Evolutionary conservation across 2,888 invertebrate genomes (phyloP), one percentile per base, ranked within the genome.

Genomic region (Caradrina clavipalpis): DNA sequence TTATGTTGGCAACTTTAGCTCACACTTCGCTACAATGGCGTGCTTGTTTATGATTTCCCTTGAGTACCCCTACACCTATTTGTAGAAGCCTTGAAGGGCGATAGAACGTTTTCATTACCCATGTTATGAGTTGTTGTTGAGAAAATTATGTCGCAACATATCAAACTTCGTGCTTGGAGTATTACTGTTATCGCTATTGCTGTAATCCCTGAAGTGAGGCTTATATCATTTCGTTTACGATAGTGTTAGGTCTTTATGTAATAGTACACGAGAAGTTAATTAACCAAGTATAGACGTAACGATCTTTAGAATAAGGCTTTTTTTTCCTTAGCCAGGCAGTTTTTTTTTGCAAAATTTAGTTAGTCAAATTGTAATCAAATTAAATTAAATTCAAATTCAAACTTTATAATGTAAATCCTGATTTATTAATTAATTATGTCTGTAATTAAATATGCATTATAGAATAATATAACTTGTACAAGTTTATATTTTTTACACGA

Each of bases 21-120:
- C 83, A 84, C 85, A 83, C 81, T 73, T 82, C 63, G 83, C 71
- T 73, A 81, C 81, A 82, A 78, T 83, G 62, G 77, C 78, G 81
- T 73, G 83, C 75, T 84, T 82, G 80, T 83, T 82, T 81, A 84
- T 84, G 83, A 85, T 84, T 84, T 84, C 83, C 83, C 85, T 73
- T 51, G 85, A 77, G 85, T 57, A 76, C 72, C 79, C 69, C 74
- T 77, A 77, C 72, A 83, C 85, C 83, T 83, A 82, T 85, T 83
- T 83, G 85, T 83, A 77, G 82, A 78, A 84, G 76, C 83, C 85
- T 84, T 84, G 71, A 82, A 84, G 83, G 73, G 76, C 63, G 65
- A 82, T 84, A 84, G 77, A 82, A 78, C 78, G 79, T 85, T 84
- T 84, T 84, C 83, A 84, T 84, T 84, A 82, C 73, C 78, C 68